A percentile compares a stretch with the other conserved stretches of the same genome.
Conservation (phyloP, 2,888 invertebrate genomes). For the Zaprionus bogoriensis region DNA sequence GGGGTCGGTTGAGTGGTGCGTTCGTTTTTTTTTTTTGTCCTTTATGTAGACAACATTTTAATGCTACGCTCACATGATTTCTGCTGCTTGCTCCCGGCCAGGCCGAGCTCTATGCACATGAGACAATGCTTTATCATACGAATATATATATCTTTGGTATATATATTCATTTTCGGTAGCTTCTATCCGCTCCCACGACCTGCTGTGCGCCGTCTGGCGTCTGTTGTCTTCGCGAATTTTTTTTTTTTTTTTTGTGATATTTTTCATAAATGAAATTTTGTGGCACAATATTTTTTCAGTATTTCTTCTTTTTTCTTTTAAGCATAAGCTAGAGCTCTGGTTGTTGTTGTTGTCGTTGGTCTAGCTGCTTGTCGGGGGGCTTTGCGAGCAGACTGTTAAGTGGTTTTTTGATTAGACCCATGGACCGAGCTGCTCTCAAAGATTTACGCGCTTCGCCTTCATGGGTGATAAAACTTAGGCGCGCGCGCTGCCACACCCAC, state of each 20-base stretch:
- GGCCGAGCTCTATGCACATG: constrained; percentile 58
- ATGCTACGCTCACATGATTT: constrained; percentile 45
- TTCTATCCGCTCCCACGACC: neutral
- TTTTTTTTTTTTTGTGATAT: constrained; percentile 23
- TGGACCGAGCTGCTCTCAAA: constrained; percentile 24
- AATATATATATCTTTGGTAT: constrained; percentile 1
- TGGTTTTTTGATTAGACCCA: constrained; percentile 74
- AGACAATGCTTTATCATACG: constrained; percentile 61
- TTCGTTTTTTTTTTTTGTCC: too few species aligned
- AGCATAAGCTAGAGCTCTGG: constrained; percentile 20
- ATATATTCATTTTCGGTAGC: neutral
- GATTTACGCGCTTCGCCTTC: constrained; percentile 53
- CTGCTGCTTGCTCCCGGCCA: constrained; percentile 10
- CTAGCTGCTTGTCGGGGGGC: neutral
- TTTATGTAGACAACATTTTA: constrained; percentile 36
- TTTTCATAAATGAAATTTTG: constrained; percentile 70
- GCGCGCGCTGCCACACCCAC: too few species aligned
- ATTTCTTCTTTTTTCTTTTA: constrained; percentile 27
- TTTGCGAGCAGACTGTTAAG: constrained; percentile 58
- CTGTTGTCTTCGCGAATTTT: constrained; percentile 3
- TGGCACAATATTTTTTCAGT: constrained; percentile 64
- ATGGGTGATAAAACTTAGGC: constrained; percentile 40
- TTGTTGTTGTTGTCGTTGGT: neutral
- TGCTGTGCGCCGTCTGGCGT: constrained; percentile 22
- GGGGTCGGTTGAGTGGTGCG: neutral